Evolutionary conservation across 2,888 invertebrate species (phyloP).

Genomic region (Oligia strigilis): DNA sequence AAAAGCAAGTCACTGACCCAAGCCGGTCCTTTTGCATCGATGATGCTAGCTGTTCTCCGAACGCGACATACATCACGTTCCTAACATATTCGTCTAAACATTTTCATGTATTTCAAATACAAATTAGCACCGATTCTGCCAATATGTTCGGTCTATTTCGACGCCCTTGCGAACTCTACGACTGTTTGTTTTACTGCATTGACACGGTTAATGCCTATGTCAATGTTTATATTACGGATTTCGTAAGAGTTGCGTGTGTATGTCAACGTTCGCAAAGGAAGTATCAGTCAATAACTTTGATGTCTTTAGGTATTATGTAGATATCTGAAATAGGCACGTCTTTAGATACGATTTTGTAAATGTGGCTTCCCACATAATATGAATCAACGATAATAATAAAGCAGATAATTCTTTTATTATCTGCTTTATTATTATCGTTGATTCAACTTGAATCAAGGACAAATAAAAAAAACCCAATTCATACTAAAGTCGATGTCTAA

Average conservation of each 20-base stretch:
- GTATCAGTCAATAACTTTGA: conserved; percentile 44
- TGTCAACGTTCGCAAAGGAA: conserved; percentile 61
- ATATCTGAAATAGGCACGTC: conserved; percentile 21
- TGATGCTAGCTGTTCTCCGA: conserved; percentile 24
- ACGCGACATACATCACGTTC: conserved; percentile 45
- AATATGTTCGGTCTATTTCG: conserved; percentile 73
- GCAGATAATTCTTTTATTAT: conserved; percentile 10
- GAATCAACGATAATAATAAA: too few species aligned
- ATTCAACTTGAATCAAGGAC: conserved; percentile 19
- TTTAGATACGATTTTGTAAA: conserved; percentile 29
- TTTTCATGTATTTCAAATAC: conserved; percentile 52
- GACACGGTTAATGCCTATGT: conserved; percentile 71
- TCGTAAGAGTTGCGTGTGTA: conserved; percentile 68
- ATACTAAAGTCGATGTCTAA: background rate
- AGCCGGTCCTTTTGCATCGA: conserved; percentile 39
- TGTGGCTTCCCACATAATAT: background rate
- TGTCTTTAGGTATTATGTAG: conserved; percentile 30
- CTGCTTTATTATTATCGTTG: conserved; percentile 35
- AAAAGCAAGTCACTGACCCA: conserved; percentile 49
- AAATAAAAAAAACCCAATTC: background rate
- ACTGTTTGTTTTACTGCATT: conserved; percentile 73
- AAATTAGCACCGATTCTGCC: conserved; percentile 61
- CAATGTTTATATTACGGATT: conserved; percentile 68
- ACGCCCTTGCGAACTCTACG: conserved; percentile 74
- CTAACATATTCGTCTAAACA: conserved; percentile 35